Conservation (phyloP, 2,797 vertebrate genomes). For the Tamandua tetradactyla region DNA sequence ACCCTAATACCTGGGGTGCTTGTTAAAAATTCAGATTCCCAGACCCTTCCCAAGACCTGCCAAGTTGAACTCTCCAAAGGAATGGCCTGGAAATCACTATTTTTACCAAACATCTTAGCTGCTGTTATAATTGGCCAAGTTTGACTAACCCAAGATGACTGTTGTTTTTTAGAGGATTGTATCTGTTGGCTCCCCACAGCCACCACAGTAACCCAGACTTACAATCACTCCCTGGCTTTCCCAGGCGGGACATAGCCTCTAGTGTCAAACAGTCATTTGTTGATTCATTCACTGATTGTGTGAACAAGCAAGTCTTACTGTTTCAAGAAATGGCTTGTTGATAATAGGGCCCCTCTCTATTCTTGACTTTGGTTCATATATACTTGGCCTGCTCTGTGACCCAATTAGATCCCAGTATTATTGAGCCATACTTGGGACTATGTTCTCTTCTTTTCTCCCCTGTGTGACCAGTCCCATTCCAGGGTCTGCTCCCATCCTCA, state of each 20-base stretch:
- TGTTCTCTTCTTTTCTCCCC: not conserved
- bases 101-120: not conserved
- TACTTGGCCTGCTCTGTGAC: not conserved
- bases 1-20: not conserved
- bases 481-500: not conserved
- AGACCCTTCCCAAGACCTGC: not conserved
- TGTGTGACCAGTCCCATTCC: not conserved
- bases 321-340: not conserved
- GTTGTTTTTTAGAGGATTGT: not conserved
- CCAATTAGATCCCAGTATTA: not conserved
- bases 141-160: not conserved
- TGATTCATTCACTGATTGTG: not conserved
- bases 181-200: not conserved
- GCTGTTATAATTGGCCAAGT: not conserved
- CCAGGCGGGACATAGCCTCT: not conserved
- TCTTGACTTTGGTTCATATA: not conserved
- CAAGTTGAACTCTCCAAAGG: not conserved
- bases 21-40: not conserved
- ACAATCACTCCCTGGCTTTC: not conserved
- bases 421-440: not conserved
- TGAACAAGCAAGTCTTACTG: too few relatives aligned
- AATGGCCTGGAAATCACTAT: not conserved
- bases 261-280: not conserved
- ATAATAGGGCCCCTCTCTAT: not conserved
- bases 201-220: not conserved